phyloP scores from a whole-genome alignment of 2,113 vertebrate species.

The Poeciliopsis retropinna region DNA sequence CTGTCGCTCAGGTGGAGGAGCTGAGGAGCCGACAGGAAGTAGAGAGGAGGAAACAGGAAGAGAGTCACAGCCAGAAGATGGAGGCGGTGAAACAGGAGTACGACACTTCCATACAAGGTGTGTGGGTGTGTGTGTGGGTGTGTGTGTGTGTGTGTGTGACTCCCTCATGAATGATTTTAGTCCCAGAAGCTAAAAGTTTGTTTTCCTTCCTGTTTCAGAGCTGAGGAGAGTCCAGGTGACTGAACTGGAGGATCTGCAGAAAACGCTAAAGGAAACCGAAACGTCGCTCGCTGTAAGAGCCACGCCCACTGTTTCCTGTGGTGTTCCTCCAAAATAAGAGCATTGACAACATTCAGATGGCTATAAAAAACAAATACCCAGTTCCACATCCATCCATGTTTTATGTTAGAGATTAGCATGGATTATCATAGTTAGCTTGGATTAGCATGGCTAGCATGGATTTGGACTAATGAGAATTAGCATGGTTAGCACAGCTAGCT shows the following conservation, averaged over 20 bases:
- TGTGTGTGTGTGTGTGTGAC: too few relatives aligned
- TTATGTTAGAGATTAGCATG: too few relatives aligned
- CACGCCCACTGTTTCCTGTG: not conserved
- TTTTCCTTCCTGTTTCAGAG: conserved; percentile 76
- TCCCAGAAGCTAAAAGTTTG: not conserved
- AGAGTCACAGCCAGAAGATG: conserved; percentile 81
- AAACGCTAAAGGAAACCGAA: conserved; percentile 83
- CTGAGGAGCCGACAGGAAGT: conserved; percentile 87
- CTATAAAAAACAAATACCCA: too few relatives aligned
- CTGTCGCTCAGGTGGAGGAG: conserved; percentile 84
- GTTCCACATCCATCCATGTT: too few relatives aligned
- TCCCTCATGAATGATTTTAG: not conserved
- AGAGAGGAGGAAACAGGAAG: conserved; percentile 84
- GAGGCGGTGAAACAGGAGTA: conserved; percentile 83
- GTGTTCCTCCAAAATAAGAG: not conserved
- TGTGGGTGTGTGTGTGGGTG: too few relatives aligned
- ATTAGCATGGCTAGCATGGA: too few relatives aligned
- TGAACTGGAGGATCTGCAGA: conserved; percentile 82
- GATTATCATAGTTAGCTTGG: too few relatives aligned
- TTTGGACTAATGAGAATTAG: too few relatives aligned
- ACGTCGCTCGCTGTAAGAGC: conserved; percentile 82
- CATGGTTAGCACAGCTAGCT: too few relatives aligned
- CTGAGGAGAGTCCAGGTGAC: conserved; percentile 82
- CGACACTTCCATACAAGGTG: conserved; percentile 86
- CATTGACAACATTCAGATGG: too few relatives aligned